Base-by-base conservation (phyloP, 2,797 vertebrate genomes). In the Oreonectes daqikongensis region DNA sequence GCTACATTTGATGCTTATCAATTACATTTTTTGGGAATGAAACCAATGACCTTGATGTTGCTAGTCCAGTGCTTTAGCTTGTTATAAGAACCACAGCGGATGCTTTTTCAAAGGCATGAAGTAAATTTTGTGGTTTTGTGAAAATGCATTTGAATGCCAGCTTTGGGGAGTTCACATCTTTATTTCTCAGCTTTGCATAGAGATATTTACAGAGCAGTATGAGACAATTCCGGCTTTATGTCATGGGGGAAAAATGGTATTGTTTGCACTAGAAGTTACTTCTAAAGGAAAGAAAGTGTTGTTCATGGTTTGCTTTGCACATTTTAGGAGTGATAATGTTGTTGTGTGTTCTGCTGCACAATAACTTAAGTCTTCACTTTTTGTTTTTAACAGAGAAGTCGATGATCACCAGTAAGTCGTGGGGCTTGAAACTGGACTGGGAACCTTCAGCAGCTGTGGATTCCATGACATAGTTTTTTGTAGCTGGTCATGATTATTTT, bases 381-480 rank as follows among this genome's bases (percentile, higher is more conserved):
- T 18, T 15, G 2, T n/a, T n/a, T 40, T 53, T 78, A 82, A 77
- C 75, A 75, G 75, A 55, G 0, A 74, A n/a, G 4, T 72, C 72
- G 0, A 4, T 84, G 0, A 69, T 89, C 52, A 83, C 86, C 0
- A 90, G 85, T 66, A 69, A 50, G 0, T 75, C 89, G 32, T 91
- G 87, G 89, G 70, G 81, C 11, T 67, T 90, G 50, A 46, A 59
- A 1, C 44, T 77, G 30, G 14, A 79, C 11, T 69, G 7, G 10
- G 26, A 15, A n/a, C 2, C 28, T 15, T 8, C 3, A 65, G 50
- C 70, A 40, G 32, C 18, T 15, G 46, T 66, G 1, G 0, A 2
- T 1, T 17, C 26, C 1, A 26, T 5, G 15, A 4, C 26, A 1
- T 7, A 38, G 8, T 65, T 28, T 5, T 9, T n/a, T 50, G 17